A percentile compares a stretch with the other conserved stretches of the same genome.
These are phyloP conservation scores for Noctilio leporinus DNA, from an alignment of 2,113 vertebrate species.

Conservation along the genomic window DNA sequence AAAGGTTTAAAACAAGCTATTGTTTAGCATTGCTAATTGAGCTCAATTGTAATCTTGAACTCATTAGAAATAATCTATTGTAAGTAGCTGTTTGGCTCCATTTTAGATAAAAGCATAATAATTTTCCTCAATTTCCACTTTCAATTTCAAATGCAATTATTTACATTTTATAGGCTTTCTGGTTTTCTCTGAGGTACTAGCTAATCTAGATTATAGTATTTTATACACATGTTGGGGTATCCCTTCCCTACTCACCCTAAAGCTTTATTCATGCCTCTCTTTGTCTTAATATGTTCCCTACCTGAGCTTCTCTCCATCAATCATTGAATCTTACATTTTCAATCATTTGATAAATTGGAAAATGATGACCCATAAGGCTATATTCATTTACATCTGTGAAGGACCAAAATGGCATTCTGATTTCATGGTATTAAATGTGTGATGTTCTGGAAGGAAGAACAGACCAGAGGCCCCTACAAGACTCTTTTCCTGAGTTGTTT, in stretches of 20 bases:
- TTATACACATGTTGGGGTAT: not conserved
- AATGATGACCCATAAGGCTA: not conserved
- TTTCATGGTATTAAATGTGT: not conserved
- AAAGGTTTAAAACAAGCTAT: not conserved
- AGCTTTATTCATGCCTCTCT: not conserved
- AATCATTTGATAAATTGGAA: not conserved
- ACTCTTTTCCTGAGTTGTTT: not conserved
- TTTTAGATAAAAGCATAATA: slow-evolving; percentile 20
- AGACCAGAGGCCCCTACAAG: not conserved
- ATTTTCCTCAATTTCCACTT: not conserved
- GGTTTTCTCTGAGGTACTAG: not conserved
- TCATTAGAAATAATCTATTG: not conserved
- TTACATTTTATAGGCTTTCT: not conserved
- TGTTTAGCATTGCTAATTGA: not conserved
- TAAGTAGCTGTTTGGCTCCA: not conserved
- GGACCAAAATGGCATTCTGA: not conserved
- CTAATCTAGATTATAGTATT: not conserved
- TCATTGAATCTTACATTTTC: not conserved
- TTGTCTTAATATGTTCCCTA: not conserved
- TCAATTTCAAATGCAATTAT: not conserved
- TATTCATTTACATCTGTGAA: not conserved
- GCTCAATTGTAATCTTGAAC: not conserved
- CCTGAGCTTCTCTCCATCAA: not conserved
- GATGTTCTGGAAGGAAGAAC: not conserved
- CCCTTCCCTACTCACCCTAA: not conserved